phyloP scores from a whole-genome alignment of 2,113 vertebrate species.

The Tragulus kanchil region DNA sequence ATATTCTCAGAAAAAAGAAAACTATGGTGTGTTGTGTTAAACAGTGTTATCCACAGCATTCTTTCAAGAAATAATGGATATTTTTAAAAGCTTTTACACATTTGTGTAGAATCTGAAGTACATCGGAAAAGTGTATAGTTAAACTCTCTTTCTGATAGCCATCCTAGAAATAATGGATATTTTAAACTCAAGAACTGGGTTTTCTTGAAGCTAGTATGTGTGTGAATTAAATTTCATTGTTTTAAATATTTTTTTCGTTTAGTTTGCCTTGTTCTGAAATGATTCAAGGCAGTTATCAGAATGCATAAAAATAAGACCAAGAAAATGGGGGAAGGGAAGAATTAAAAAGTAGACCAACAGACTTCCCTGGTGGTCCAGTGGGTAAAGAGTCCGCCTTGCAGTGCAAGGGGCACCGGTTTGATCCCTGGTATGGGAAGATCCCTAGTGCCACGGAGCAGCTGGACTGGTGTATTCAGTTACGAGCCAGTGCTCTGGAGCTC shows the following conservation, averaged over 20 bases:
- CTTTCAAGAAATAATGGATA: not conserved
- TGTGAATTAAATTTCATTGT: not conserved
- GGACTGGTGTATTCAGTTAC: too few species aligned
- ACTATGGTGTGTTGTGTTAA: not conserved
- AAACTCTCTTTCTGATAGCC: not conserved
- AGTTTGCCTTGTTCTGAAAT: constrained; percentile 24
- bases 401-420: too few species aligned
- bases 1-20: too few species aligned
- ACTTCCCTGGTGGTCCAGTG: too few species aligned
- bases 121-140: not conserved
- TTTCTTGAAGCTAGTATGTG: constrained; percentile 9
- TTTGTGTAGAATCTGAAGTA: not conserved
- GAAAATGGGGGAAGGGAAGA: not conserved
- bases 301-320: not conserved
- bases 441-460: too few species aligned
- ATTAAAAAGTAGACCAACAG: not conserved
- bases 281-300: not conserved
- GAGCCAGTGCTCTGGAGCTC: too few species aligned
- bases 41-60: not conserved
- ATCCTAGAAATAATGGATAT: not conserved
- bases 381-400: too few species aligned
- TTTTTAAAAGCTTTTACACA: too few species aligned
- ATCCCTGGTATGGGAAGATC: too few species aligned
- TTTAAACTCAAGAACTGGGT: not conserved
- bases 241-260: not conserved